Conservation (phyloP, 2,797 vertebrate genomes). For the Dromococcyx pavoninus region DNA sequence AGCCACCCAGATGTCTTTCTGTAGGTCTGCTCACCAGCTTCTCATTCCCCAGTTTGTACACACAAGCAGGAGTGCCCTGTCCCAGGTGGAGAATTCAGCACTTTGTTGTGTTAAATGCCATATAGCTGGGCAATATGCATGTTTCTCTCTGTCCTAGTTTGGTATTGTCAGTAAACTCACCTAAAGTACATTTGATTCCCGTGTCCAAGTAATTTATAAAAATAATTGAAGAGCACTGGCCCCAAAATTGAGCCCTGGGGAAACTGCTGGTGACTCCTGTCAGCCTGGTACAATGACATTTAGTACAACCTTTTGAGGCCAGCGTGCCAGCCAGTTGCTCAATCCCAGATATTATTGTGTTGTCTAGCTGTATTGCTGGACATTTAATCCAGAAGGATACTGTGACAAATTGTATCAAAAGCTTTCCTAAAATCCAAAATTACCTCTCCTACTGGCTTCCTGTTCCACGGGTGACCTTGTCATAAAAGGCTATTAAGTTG, state of each 20-base stretch:
- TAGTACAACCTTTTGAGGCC: neutral
- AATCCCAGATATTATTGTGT: neutral
- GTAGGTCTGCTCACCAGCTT: neutral
- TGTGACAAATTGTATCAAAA: neutral
- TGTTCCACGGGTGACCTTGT: neutral
- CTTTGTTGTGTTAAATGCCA: neutral
- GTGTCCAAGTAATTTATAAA: neutral
- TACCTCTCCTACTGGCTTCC: neutral
- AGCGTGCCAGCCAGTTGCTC: neutral
- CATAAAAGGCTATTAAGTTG: neutral
- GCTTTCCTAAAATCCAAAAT: neutral
- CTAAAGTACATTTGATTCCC: neutral
- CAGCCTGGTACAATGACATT: neutral
- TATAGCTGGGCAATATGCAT: no score
- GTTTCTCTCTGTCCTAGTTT: neutral
- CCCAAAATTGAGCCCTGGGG: neutral
- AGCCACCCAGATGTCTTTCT: neutral
- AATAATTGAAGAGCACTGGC: neutral
- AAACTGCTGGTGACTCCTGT: neutral
- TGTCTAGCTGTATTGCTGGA: neutral
- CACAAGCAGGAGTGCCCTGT: neutral
- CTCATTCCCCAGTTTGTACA: accelerated
- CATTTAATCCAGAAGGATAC: neutral
- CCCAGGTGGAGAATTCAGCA: neutral
- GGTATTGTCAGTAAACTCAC: neutral